Conservation (phyloP, 2,113 vertebrate genomes). For the Sitta europaea region DNA sequence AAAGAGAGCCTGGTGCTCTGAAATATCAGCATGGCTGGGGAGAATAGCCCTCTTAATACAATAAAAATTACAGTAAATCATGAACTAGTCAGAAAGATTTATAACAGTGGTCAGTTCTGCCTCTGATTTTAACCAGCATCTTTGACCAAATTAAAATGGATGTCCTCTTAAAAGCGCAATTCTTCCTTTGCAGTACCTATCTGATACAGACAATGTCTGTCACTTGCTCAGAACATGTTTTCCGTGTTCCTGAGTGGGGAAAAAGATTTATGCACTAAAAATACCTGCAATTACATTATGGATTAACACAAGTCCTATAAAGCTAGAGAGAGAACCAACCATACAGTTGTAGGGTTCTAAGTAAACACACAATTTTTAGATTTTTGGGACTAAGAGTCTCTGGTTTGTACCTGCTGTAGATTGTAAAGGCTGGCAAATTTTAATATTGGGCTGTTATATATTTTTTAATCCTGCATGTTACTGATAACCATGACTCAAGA, state of each 20-base stretch:
- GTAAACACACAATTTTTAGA: neutral
- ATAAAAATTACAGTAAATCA: slow-evolving; percentile 1
- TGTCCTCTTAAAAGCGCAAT: neutral
- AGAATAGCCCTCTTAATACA: neutral
- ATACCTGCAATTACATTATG: neutral
- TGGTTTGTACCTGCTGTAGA: neutral
- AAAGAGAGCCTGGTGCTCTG: neutral
- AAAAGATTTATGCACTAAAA: neutral
- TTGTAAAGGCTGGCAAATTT: neutral
- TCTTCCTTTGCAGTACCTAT: neutral
- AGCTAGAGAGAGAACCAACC: neutral
- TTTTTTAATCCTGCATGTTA: neutral
- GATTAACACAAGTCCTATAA: neutral
- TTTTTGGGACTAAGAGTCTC: neutral
- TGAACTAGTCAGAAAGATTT: neutral
- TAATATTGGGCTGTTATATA: neutral
- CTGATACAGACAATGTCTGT: neutral
- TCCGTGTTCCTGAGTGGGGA: neutral
- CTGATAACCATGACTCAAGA: neutral
- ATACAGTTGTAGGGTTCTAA: neutral
- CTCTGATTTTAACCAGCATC: neutral
- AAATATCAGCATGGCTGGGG: neutral
- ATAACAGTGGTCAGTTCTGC: neutral
- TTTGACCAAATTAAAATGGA: neutral
- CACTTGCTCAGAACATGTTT: neutral